Percentiles rank a stretch among this genome's conserved stretches.
phyloP scores from a whole-genome alignment of 2,888 invertebrate genomes.

The Dromius quadrimaculatus region DNA sequence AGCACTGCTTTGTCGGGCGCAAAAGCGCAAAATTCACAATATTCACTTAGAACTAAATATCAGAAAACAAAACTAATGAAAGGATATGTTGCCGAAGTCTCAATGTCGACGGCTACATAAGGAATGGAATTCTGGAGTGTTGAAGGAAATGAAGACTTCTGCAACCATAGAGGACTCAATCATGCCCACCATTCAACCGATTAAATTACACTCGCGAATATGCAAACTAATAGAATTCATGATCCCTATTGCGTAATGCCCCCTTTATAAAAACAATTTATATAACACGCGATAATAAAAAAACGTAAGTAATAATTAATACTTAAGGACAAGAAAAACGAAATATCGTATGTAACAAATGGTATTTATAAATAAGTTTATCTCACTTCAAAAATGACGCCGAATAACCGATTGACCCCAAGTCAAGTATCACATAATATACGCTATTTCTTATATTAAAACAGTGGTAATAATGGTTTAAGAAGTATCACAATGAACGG shows the following conservation, averaged over 20 bases:
- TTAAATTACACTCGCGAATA: constrained; percentile 52
- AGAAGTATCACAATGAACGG: constrained; percentile 47
- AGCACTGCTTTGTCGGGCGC: not conserved
- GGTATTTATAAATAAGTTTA: constrained; percentile 31
- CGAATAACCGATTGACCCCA: constrained; percentile 28
- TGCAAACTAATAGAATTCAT: constrained; percentile 48
- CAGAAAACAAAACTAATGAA: constrained; percentile 8
- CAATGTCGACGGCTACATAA: constrained; percentile 55
- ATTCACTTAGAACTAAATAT: constrained; percentile 8
- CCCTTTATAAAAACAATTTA: constrained; percentile 32
- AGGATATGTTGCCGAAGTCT: constrained; percentile 23
- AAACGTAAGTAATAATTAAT: constrained; percentile 24
- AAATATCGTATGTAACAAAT: constrained; percentile 36
- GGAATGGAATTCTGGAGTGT: constrained; percentile 65
- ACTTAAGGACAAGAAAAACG: constrained; percentile 12
- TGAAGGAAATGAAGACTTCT: constrained; percentile 66
- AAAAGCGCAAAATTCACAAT: not conserved
- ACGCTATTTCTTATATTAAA: constrained; percentile 42
- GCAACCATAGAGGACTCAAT: constrained; percentile 62
- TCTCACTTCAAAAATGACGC: constrained; percentile 45
- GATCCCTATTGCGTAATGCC: constrained; percentile 48
- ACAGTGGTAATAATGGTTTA: constrained; percentile 40
- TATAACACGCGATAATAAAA: constrained; percentile 29
- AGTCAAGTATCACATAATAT: constrained; percentile 45
- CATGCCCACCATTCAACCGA: constrained; percentile 59